Percentiles rank a stretch among this genome's conserved stretches.
phyloP scores from a whole-genome alignment of 2,113 vertebrate species.

The Semnornis frantzii region DNA sequence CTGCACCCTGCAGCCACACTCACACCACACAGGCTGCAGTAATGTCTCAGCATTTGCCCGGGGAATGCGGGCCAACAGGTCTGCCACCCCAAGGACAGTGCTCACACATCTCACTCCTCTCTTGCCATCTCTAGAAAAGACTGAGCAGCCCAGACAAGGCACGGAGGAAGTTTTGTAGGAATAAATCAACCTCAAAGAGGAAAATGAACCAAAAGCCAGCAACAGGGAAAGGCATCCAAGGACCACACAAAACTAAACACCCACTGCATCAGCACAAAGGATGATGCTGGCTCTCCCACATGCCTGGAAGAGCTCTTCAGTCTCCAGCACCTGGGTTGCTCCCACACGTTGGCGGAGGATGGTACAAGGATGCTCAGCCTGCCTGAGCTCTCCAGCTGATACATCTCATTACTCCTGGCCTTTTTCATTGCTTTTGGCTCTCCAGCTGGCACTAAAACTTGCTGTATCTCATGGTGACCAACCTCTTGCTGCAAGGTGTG shows the following conservation, averaged over 20 bases:
- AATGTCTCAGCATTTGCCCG: rapidly evolving
- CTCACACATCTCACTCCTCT: background rate
- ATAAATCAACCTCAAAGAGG: background rate
- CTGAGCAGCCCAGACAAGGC: background rate
- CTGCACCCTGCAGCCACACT: background rate
- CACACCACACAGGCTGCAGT: background rate
- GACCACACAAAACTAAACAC: background rate
- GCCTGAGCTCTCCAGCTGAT: conserved; percentile 20
- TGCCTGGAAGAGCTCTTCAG: background rate
- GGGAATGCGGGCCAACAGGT: rapidly evolving
- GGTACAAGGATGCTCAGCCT: background rate
- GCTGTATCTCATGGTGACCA: conserved; percentile 32
- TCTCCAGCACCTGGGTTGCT: background rate
- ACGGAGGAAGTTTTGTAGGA: background rate
- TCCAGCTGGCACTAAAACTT: conserved; percentile 25
- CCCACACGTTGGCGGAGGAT: background rate
- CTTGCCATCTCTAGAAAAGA: conserved; percentile 1
- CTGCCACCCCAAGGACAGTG: background rate
- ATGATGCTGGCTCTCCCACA: background rate
- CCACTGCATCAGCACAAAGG: background rate
- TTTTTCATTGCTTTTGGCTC: background rate
- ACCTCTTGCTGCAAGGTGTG: conserved; percentile 44
- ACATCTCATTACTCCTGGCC: background rate
- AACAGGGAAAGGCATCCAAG: background rate
- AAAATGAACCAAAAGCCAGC: background rate